A percentile compares a stretch with the other conserved stretches of the same genome.
phyloP scores from a whole-genome alignment of 2,888 invertebrate species.

The Lamellibrachia satsuma region DNA sequence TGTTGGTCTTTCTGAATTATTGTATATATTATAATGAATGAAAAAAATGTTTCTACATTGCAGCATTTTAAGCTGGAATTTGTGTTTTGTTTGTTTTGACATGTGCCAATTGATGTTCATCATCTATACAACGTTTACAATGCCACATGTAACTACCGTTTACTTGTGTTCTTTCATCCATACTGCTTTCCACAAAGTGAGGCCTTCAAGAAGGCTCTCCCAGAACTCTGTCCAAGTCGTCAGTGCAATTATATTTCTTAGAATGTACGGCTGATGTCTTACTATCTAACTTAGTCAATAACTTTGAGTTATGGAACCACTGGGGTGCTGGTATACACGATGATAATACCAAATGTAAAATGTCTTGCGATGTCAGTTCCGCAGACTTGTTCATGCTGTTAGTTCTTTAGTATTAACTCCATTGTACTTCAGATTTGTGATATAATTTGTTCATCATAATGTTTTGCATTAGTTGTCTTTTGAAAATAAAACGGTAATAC shows the following conservation, averaged over 20 bases:
- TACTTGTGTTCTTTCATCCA: neutral
- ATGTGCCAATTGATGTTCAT: neutral
- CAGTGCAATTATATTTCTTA: no score
- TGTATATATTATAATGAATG: neutral
- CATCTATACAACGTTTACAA: neutral
- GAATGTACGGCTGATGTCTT: no score
- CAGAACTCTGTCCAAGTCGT: no score
- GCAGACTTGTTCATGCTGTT: neutral
- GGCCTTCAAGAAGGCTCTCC: no score
- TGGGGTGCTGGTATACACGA: no score
- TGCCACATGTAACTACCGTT: neutral
- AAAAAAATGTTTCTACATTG: neutral
- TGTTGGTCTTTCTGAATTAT: neutral
- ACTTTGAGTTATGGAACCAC: no score
- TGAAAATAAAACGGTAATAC: neutral
- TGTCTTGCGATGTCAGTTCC: neutral
- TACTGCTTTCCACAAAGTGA: no score
- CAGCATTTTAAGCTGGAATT: neutral
- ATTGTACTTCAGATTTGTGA: neutral
- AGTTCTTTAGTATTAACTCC: neutral
- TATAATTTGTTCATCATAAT: neutral
- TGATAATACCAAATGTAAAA: neutral
- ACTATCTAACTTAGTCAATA: no score
- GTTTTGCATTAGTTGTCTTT: neutral
- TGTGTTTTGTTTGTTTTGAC: neutral